Conservation (phyloP, 2,113 vertebrate genomes). For the Thinocorus orbignyianus region DNA sequence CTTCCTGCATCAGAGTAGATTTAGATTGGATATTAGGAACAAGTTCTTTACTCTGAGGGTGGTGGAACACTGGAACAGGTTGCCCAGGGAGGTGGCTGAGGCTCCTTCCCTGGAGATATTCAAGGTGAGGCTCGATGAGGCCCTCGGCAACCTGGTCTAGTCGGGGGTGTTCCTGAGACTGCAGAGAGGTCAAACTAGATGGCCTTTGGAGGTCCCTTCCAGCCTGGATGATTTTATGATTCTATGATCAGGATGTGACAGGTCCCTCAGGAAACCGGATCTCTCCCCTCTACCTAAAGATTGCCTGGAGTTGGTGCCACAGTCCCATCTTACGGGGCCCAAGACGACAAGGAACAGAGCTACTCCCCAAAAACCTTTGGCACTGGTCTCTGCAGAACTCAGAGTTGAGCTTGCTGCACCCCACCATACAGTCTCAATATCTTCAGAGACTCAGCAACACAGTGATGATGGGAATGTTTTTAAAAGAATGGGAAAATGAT, state of each 20-base stretch:
- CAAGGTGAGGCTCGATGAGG: no score
- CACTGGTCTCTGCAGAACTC: not conserved
- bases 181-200: no score
- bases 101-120: no score
- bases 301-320: not conserved
- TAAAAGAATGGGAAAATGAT: not conserved
- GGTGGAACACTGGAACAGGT: no score
- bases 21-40: no score
- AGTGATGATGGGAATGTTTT: accelerated
- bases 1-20: not conserved
- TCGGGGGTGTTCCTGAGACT: no score
- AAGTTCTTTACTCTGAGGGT: no score
- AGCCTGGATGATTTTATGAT: no score
- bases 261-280: not conserved
- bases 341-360: accelerated
- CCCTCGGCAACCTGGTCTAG: no score
- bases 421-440: not conserved
- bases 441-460: not conserved
- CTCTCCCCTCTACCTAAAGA: not conserved
- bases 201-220: no score
- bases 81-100: no score
- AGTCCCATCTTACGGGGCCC: not conserved
- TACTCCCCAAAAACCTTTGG: not conserved
- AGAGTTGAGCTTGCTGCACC: not conserved
- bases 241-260: not conserved